A percentile compares a stretch with the other conserved stretches of the same genome.
Evolutionary conservation across 2,113 vertebrate species (phyloP).

Genomic region (Platysteira castanea): DNA sequence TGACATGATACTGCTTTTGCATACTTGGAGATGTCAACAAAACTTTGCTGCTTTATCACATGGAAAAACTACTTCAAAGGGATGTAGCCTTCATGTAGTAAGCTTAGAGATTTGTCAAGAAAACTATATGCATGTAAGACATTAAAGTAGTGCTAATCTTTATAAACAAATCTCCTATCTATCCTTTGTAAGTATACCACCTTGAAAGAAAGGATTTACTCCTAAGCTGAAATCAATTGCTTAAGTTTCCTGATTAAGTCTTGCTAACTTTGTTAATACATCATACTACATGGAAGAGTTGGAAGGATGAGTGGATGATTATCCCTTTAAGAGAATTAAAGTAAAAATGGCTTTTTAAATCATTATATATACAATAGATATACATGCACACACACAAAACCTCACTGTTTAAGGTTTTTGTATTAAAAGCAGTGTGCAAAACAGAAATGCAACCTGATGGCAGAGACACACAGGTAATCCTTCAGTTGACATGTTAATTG

Average conservation of each 20-base stretch:
- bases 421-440: not conserved
- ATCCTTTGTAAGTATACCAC: not conserved
- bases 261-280: not conserved
- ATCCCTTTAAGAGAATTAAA: not conserved
- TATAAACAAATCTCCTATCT: not conserved
- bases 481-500: slow-evolving; percentile 15
- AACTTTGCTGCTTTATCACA: not conserved
- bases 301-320: not conserved
- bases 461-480: not conserved
- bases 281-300: not conserved
- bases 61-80: not conserved
- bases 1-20: not conserved
- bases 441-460: not conserved
- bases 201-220: not conserved
- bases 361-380: not conserved
- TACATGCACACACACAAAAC: not conserved
- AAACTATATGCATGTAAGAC: not conserved
- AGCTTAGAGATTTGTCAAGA: not conserved
- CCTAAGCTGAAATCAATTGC: not conserved
- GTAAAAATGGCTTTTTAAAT: not conserved
- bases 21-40: not conserved
- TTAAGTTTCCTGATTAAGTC: not conserved
- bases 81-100: not conserved
- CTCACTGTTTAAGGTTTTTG: not conserved
- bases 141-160: not conserved